Evolutionary conservation across 2,797 vertebrate genomes (phyloP), one percentile per base, ranked within the genome.

Genomic region (Sarcophilus harrisii): DNA sequence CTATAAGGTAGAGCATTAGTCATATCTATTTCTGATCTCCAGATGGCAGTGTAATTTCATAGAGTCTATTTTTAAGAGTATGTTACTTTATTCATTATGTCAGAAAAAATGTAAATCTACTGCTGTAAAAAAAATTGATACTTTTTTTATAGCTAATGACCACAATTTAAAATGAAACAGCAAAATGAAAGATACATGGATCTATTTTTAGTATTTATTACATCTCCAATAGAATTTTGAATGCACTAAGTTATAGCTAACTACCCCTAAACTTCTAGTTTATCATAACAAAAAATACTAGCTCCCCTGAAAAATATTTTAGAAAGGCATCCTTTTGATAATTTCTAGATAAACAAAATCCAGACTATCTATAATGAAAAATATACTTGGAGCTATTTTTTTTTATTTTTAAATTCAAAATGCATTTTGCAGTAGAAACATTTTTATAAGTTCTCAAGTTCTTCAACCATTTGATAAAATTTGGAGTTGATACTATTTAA

Each of bases 21-120:
- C 90, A 38, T 95, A 92, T 6, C 95, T 1, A 0, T 5, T 3
- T 96, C 87, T 55, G 92, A 59, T 0, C 98, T 96, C 62, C 95
- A 98, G 98, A 38, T 97, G 98, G 98, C 98, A 95, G 98, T 89
- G 57, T 54, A 90, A 57, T 91, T 94, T 96, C 96, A 1, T 73
- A 1, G 94, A 54, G 66, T 5, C 3, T 96, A 96, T 32, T 60
- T n/a, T 24, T n/a, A 1, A 55, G 90, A 16, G 1, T 0, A 10
- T 1, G 4, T 87, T 11, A 10, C 87, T 27, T 24, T 1, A 0
- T 92, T 60, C 57, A 73, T 14, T 62, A 38, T 32, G n/a, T 29
- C 8, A 93, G 11, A 27, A 62, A 91, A 96, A 92, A 59, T 14
- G 11, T 58, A 91, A 90, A 57, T 92, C 29, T 52, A 62, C 92